These are phyloP conservation scores for Varanus komodoensis DNA, from an alignment of 2,113 vertebrate species.

Conservation along the genomic window DNA sequence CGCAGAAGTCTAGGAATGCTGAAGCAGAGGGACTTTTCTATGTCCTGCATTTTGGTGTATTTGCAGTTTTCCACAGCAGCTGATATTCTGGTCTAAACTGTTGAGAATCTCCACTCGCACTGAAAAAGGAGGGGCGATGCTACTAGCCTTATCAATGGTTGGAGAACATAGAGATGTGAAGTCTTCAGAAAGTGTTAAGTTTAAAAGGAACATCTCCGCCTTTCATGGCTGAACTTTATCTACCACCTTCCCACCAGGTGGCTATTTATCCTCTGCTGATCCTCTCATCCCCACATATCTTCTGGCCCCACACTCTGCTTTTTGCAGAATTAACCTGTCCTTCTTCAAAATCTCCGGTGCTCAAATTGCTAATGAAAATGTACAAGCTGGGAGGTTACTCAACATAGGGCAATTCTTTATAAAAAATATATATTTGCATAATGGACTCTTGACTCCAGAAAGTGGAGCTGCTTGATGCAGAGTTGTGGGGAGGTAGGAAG, in stretches of 20 bases:
- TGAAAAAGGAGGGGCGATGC: not conserved
- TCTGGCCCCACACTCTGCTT: not conserved
- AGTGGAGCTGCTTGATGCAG: not conserved
- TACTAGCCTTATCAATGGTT: not conserved
- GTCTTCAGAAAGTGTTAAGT: not conserved
- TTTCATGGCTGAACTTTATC: not conserved
- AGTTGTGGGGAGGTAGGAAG: not conserved
- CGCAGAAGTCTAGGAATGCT: not conserved
- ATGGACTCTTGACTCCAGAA: not conserved
- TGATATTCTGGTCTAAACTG: not conserved
- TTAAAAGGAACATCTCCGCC: not conserved
- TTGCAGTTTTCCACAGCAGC: not conserved
- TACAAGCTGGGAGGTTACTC: not conserved
- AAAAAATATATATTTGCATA: not conserved
- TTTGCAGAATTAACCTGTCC: not conserved
- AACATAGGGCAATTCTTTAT: not conserved
- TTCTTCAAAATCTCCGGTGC: not conserved
- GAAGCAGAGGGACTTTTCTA: not conserved
- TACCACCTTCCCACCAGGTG: too few species aligned
- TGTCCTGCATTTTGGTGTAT: not conserved
- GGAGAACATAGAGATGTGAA: not conserved
- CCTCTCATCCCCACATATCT: not conserved
- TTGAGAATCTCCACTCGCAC: not conserved
- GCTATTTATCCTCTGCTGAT: not conserved
- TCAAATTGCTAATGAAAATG: not conserved